A percentile compares a stretch with the other conserved stretches of the same genome.
Conservation (phyloP, 1,140 invertebrate genomes). For the Orius insidiosus region DNA sequence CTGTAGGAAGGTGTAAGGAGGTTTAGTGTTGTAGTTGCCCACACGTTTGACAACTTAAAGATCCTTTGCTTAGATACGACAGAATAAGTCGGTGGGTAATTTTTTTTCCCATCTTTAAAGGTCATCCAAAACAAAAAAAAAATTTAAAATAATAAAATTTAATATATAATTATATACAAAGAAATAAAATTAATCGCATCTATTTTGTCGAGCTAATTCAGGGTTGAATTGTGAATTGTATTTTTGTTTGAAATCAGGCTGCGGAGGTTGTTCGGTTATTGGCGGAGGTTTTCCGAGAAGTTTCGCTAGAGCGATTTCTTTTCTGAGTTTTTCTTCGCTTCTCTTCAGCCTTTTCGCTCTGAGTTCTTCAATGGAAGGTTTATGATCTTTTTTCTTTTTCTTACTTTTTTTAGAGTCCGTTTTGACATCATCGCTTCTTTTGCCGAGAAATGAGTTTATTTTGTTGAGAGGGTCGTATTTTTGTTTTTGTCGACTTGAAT, state of each 20-base stretch:
- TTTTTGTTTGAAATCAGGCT: constrained; percentile 39
- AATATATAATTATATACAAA: too few relatives aligned
- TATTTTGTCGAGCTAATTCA: constrained; percentile 63
- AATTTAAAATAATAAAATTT: too few relatives aligned
- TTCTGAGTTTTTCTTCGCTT: constrained; percentile 53
- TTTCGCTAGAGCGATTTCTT: constrained; percentile 49
- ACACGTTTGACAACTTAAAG: too few relatives aligned
- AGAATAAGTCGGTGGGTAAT: too few relatives aligned
- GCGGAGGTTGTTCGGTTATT: constrained; percentile 20
- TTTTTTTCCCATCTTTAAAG: too few relatives aligned
- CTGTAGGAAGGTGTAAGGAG: too few relatives aligned
- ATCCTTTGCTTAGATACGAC: too few relatives aligned
- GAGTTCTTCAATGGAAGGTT: constrained; percentile 46
- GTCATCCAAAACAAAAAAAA: too few relatives aligned
- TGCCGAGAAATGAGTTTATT: constrained; percentile 40
- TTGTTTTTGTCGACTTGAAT: constrained; percentile 36
- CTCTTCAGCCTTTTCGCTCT: constrained; percentile 62
- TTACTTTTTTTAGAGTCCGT: background rate
- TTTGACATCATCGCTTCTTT: constrained; percentile 21
- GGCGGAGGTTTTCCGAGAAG: constrained; percentile 31
- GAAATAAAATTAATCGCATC: constrained; percentile 27
- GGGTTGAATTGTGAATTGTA: constrained; percentile 95
- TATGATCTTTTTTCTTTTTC: constrained; percentile 22
- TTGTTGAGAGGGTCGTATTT: constrained; percentile 54
- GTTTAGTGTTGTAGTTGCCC: too few relatives aligned